Percentiles rank a stretch among this genome's conserved stretches.
Conservation (phyloP, 2,888 invertebrate species). For the Therioaphis trifolii region DNA sequence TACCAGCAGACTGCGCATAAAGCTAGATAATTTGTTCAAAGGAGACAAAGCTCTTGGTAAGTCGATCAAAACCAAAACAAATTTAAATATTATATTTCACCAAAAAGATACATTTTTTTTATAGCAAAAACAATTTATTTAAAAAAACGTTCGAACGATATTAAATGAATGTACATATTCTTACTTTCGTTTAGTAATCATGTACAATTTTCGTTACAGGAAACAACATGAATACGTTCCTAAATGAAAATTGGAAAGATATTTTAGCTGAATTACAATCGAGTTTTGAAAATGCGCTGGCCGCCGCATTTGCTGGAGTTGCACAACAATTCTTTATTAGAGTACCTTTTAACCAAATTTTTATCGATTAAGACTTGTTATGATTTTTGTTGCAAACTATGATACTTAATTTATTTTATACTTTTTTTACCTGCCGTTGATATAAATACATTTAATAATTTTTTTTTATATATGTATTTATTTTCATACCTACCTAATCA, state of each 20-base stretch:
- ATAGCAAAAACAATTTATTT: neutral
- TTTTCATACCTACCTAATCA: too few species aligned
- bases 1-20: slow-evolving; percentile 66
- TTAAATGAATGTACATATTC: neutral
- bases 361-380: slow-evolving; percentile 61
- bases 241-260: too few species aligned
- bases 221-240: too few species aligned
- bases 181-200: neutral
- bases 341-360: slow-evolving; percentile 68
- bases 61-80: slow-evolving; percentile 31
- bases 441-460: neutral
- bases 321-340: slow-evolving; percentile 69
- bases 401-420: slow-evolving; percentile 10
- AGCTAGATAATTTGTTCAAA: slow-evolving; percentile 70
- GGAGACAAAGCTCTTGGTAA: slow-evolving; percentile 69
- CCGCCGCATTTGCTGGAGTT: slow-evolving; percentile 67
- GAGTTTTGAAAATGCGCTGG: slow-evolving; percentile 68
- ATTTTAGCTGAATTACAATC: slow-evolving; percentile 69
- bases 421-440: slow-evolving; percentile 17
- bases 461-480: neutral
- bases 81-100: too few species aligned
- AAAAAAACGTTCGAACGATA: neutral
- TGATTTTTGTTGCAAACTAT: neutral
- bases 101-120: too few species aligned
- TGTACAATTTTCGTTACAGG: too few species aligned